Evolutionary conservation across 2,888 invertebrate species (phyloP), one percentile per base, ranked within the genome.

Genomic region (Blomia tropicalis): DNA sequence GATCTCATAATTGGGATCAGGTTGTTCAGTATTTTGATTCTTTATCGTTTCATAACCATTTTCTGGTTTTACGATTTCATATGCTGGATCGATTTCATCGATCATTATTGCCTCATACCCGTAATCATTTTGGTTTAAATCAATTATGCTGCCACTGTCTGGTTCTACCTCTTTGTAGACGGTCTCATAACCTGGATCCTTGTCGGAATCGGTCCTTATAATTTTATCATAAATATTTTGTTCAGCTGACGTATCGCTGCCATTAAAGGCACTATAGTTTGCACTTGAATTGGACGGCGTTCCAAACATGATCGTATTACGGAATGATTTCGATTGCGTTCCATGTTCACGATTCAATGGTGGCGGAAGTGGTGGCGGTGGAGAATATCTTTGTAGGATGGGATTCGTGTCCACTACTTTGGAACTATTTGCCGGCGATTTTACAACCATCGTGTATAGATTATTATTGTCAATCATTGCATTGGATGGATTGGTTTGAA

Each of bases 281-380:
- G 44, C 27, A 44, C n/a, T 43, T 36, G 36, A 54, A 31, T 23
- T 36, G 17, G 58, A 60, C 4, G 60, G 43, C n/a, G 61, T 44
- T 4, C 47, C 43, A 14, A 63, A 43, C 30, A 59, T 61, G 2
- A 64, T 58, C 4, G 64, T 64, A 27, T 47, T 47, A 17, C 56
- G 2, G 4, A 5, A 32, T 41, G 29, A 43, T 23, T 54, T 64
- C 30, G 51, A 19, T 2, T 60, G 60, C 22, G 43, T 32, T 3
- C 23, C 23, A 19, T 58, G 43, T 3, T 30, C 23, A 19, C 44
- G 43, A 36, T 62, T 44, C 22, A 65, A 43, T 31, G 58, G 56
- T 43, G 62, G 65, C 23, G 64, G 65, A 11, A 59, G 25, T 30
- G 64, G 65, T 31, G 65, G 65, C 11, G 62, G 64, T 36, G 53